These are phyloP conservation scores for Metacarcinus magister DNA, from an alignment of 2,888 invertebrate species.

Conservation along the genomic window DNA sequence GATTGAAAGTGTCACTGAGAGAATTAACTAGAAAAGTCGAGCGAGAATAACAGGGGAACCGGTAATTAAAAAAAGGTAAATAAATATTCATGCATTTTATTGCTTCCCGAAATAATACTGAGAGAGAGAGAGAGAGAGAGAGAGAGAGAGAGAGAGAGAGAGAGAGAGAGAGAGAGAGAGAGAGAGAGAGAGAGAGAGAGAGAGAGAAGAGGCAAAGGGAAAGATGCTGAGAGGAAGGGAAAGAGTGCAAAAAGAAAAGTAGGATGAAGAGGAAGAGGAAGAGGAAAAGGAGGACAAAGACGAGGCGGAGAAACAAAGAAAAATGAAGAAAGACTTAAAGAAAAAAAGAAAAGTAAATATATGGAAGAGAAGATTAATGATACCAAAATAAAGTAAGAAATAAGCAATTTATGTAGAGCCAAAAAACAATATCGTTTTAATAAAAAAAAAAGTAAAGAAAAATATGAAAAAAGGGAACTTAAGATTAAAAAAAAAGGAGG, in stretches of 20 bases:
- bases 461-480: not conserved
- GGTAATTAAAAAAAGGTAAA: not conserved
- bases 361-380: not conserved
- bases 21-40: conserved; percentile 9
- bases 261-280: not conserved
- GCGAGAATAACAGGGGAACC: not conserved
- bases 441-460: not conserved
- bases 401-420: not conserved
- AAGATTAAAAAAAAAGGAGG: not conserved
- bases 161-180: not conserved
- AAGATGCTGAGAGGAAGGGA: not conserved
- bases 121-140: not conserved
- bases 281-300: not conserved
- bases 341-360: not conserved
- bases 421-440: not conserved
- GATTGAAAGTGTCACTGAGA: conserved; percentile 27
- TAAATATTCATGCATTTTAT: conserved; percentile 41
- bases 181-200: not conserved
- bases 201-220: not conserved
- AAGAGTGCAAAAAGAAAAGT: not conserved
- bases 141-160: not conserved
- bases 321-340: not conserved
- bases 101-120: not conserved
- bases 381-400: not conserved
- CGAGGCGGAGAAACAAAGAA: not conserved